A percentile compares a stretch with the other conserved stretches of the same genome.
These are phyloP conservation scores for Sturnira hondurensis DNA, from an alignment of 2,113 vertebrate genomes.

Conservation along the genomic window DNA sequence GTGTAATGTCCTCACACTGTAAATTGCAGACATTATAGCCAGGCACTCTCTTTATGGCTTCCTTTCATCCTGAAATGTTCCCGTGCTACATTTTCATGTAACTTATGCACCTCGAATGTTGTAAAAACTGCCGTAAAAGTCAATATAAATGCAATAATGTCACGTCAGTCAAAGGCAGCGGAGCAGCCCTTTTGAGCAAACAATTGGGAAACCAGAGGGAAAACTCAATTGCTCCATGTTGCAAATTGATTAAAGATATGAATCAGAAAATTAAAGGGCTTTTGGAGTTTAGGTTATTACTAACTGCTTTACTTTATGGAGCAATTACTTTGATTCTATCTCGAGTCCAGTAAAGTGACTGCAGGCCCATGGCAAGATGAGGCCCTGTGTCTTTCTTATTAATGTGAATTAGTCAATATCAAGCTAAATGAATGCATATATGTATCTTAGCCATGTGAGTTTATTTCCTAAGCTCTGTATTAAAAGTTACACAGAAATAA, in stretches of 20 bases:
- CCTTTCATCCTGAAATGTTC: conserved; percentile 75
- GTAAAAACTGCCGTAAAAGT: conserved; percentile 79
- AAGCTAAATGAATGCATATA: not conserved
- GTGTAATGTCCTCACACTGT: conserved; percentile 70
- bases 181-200: conserved; percentile 74
- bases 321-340: conserved; percentile 75
- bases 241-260: conserved; percentile 80
- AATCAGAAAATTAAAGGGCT: conserved; percentile 81
- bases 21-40: conserved; percentile 68
- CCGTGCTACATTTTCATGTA: conserved; percentile 73
- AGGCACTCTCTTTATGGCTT: conserved; percentile 71
- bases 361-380: not conserved
- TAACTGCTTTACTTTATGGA: conserved; percentile 73
- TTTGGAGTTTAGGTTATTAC: conserved; percentile 74
- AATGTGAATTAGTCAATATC: conserved; percentile 21
- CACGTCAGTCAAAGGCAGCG: conserved; percentile 69
- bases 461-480: conserved; percentile 21
- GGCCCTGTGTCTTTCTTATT: conserved; percentile 40
- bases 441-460: not conserved
- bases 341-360: conserved; percentile 61
- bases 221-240: conserved; percentile 71
- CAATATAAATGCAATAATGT: conserved; percentile 77
- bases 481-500: conserved; percentile 34
- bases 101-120: conserved; percentile 74
- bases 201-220: conserved; percentile 71